These are phyloP conservation scores for Pogonocichla stellata DNA, from an alignment of 2,113 vertebrate species.

Conservation along the genomic window DNA sequence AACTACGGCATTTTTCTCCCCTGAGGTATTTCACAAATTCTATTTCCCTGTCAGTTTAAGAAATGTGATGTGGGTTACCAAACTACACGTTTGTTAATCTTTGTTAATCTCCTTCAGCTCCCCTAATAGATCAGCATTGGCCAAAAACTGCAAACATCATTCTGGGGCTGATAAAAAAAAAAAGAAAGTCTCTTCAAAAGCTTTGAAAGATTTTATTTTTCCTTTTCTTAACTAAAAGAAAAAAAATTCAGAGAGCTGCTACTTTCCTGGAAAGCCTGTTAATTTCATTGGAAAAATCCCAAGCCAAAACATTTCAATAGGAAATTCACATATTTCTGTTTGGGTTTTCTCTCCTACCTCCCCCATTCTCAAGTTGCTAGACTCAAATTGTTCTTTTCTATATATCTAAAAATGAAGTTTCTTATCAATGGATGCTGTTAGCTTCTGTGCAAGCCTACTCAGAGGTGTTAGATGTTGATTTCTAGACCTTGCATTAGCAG, in stretches of 20 bases:
- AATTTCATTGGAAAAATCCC: conserved; percentile 30
- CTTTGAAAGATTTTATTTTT: background rate
- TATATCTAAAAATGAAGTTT: conserved; percentile 16
- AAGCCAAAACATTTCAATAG: conserved; percentile 36
- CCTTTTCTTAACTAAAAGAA: background rate
- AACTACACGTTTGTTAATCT: background rate
- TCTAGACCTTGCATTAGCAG: background rate
- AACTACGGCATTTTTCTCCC: background rate
- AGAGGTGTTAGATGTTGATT: background rate
- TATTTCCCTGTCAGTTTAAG: background rate
- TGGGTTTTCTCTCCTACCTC: conserved; percentile 22
- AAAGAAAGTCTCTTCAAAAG: background rate
- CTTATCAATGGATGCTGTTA: background rate
- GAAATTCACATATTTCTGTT: conserved; percentile 30
- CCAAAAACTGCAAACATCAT: background rate
- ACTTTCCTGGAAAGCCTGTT: conserved; percentile 29
- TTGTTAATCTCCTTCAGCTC: background rate
- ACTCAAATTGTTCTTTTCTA: conserved; percentile 43
- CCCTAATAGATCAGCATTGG: background rate
- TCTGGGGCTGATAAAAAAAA: background rate
- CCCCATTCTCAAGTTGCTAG: conserved; percentile 38
- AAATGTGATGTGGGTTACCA: background rate
- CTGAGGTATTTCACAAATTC: background rate
- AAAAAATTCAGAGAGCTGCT: background rate
- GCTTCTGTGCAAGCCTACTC: background rate